phyloP scores from a whole-genome alignment of 2,797 vertebrate genomes.

The Gambusia yucatana region DNA sequence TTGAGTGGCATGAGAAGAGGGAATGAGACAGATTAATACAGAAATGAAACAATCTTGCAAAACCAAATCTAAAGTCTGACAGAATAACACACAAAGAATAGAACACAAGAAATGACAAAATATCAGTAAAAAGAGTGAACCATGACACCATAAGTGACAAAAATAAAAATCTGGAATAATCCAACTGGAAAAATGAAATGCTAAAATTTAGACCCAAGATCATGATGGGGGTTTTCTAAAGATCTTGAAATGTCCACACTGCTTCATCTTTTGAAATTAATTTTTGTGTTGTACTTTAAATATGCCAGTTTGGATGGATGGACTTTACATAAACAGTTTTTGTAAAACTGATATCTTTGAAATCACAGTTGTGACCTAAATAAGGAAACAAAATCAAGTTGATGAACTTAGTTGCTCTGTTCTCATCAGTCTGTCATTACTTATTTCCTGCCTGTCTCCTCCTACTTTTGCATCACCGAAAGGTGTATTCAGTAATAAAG shows the following conservation, averaged over 20 bases:
- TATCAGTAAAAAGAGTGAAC: not conserved
- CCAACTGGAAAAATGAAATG: not conserved
- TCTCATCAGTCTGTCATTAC: conserved; percentile 54
- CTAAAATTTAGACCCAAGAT: not conserved
- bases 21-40: not conserved
- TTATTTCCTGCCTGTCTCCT: conserved; percentile 36
- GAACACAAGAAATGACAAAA: not conserved
- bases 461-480: conserved; percentile 4
- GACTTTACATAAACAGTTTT: not conserved
- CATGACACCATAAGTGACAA: not conserved
- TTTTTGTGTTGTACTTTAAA: not conserved
- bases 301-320: too few species aligned
- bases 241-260: not conserved
- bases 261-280: not conserved
- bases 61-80: not conserved
- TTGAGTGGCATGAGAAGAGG: not conserved
- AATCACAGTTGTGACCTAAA: conserved; percentile 47
- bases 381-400: conserved; percentile 31
- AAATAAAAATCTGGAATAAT: not conserved
- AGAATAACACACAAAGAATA: not conserved
- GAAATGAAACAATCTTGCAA: not conserved
- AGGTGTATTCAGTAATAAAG: conserved; percentile 58
- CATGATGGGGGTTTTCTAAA: not conserved
- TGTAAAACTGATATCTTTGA: conserved; percentile 6
- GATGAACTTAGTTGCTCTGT: conserved; percentile 33